Evolutionary conservation across 1,140 invertebrate species (phyloP), one percentile per base, ranked within the genome.

Genomic region (Pollicipes pollicipes): DNA sequence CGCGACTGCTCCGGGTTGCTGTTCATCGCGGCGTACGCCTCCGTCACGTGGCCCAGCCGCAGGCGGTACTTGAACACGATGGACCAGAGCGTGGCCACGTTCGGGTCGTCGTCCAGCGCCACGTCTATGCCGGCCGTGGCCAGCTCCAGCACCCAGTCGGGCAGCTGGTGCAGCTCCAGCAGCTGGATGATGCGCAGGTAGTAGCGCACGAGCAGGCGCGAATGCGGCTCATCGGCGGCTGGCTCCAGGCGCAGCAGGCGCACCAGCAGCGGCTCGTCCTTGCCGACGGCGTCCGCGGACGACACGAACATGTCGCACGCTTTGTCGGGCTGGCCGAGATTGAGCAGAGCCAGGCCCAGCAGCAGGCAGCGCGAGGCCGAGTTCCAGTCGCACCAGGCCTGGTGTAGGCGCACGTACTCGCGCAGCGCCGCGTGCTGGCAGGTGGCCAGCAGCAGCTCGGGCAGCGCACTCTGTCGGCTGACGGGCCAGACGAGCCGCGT

Each of bases 61-160:
- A 97, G 79, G 80, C 95, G 89, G 80, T 93, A 89, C 72, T 90
- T 88, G 78, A 96, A 96, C 73, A 91, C 84, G 74, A 94, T 88
- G 21, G 90, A 93, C 79, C 92, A 90, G 70, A 95, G 84, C 71
- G 90, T 93, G 16, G 91, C 82, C 83, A 88, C 77, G 64, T 79
- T 78, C 45, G 85, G 85, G 79, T 93, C 88, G 72, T 88, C 83
- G 30, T 82, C 81, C 67, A 86, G 83, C 1, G 88, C 84, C 30
- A 86, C 82, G 67, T 83, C 82, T 71, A 94, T 88, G 0, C 90
- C 91, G 13, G 85, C 85, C 74, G 88, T 85, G 0, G 91, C 90
- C 31, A 94, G 81, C 70, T 86, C 81, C 27, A 94, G 89, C 0
- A 93, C 87, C 73, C 87, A 88, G 71, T 91, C 88, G 29, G 86